Base-by-base conservation (phyloP, 2,888 invertebrate genomes). In the Acholoe squamosa region DNA sequence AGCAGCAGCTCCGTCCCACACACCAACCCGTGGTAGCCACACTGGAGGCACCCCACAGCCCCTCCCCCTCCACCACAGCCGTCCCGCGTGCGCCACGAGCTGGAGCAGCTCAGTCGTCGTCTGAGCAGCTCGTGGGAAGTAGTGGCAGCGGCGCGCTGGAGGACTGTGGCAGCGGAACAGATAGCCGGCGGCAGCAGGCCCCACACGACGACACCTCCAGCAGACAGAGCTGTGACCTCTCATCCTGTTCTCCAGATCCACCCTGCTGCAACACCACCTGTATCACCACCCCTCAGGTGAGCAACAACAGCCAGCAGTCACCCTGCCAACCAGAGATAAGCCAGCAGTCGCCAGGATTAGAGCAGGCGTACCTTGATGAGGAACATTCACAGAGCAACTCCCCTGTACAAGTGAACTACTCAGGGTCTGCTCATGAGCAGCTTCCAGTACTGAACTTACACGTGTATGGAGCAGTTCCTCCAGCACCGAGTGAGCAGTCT, bases 51-150 rank as follows among this genome's bases (percentile, higher is more conserved):
- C 43, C 43, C 43, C 10, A 43, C 43, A 43, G 43, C 43, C 43
- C 43, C 43, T n/a, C 19, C 19, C 14, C n/a, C 43, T 0, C 43
- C 43, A 80, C 80, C 33, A 16, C 22, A 16, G 33, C 22, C 33
- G 28, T 71, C 71, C 31, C 71, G 22, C 22, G 19, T 16, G 34
- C 16, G 25, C 43, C 34, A 16, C 34, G 80, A 33, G 43, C 34
- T 19, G n/a, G 80, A 33, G 43, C 34, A 34, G n/a, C 80, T 80
- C 80, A 80, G 43, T 80, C 80, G 43, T 33, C 80, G 80, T 33
- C 10, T 34, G 34, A 80, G 80, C 80, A 34, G 34, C 34, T 43
- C 34, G 19, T 7, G 22, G 25, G 80, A 19, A 80, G 33, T 14
- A 80, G 80, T 80, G 34, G 71, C 28, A 28, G n/a, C 5, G 28